Conservation (phyloP, 2,113 vertebrate genomes). For the Nymphicus hollandicus region DNA sequence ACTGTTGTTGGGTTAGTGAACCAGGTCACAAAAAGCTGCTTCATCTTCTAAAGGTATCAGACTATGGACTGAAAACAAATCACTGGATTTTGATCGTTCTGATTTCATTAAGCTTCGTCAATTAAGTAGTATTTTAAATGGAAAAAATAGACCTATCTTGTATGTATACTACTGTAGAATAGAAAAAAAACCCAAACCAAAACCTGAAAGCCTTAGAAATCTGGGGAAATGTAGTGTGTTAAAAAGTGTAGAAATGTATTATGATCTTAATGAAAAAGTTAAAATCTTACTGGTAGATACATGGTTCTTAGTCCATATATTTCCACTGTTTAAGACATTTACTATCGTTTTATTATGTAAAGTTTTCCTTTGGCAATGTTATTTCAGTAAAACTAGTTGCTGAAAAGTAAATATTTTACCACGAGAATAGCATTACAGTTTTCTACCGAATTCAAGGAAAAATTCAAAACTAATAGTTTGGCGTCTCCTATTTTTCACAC, state of each 20-base stretch:
- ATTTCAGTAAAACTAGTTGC: background rate
- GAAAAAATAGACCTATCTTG: background rate
- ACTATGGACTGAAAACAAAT: background rate
- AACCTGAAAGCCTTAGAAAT: background rate
- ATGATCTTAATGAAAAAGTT: background rate
- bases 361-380: background rate
- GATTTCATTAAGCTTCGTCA: background rate
- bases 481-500: background rate
- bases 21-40: background rate
- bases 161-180: background rate
- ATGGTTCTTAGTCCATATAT: background rate
- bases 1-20: background rate
- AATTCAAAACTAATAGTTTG: background rate
- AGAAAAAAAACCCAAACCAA: too few species aligned
- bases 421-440: background rate
- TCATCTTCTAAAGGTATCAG: background rate
- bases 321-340: background rate
- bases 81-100: background rate
- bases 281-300: background rate
- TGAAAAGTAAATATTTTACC: background rate
- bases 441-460: background rate
- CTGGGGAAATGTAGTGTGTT: background rate
- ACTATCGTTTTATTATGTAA: background rate
- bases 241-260: background rate
- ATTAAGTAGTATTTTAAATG: background rate